Percentiles rank a stretch among this genome's conserved stretches.
Evolutionary conservation across 2,113 vertebrate genomes (phyloP).

Genomic region (Brevimyrus niger): DNA sequence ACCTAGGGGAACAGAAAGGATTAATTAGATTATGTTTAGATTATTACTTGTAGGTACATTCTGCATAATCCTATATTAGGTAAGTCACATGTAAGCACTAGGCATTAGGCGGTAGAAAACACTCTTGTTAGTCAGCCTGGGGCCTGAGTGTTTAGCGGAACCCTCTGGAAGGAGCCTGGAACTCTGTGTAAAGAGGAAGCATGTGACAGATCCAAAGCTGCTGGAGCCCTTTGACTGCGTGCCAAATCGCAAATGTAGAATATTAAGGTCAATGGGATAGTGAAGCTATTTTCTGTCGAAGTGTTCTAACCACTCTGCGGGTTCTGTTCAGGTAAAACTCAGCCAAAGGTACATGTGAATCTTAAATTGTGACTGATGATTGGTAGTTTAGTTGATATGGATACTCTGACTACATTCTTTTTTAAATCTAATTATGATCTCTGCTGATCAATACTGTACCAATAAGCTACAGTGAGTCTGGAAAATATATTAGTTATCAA

Average conservation of each 20-base stretch:
- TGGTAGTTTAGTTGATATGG: background rate
- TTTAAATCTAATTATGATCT: background rate
- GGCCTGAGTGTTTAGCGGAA: slow-evolving; percentile 57
- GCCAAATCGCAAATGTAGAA: slow-evolving; percentile 58
- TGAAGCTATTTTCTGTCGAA: background rate
- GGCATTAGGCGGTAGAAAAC: background rate
- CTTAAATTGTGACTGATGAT: background rate
- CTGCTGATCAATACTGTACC: background rate
- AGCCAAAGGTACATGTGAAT: background rate
- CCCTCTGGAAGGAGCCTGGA: slow-evolving; percentile 52
- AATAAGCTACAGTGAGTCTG: background rate
- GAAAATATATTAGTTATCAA: background rate
- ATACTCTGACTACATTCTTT: background rate
- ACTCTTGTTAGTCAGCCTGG: slow-evolving; percentile 26
- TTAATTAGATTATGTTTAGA: slow-evolving; percentile 2
- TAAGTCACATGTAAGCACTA: background rate
- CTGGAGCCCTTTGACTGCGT: slow-evolving; percentile 31
- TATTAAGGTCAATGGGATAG: slow-evolving; percentile 48
- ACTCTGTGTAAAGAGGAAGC: slow-evolving; percentile 60
- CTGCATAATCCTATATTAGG: background rate
- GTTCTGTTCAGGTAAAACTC: background rate
- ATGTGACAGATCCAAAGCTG: slow-evolving; percentile 60
- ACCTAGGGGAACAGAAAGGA: slow-evolving; percentile 9
- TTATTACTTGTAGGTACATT: background rate
- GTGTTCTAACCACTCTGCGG: background rate